Conservation (phyloP, 2,888 invertebrate genomes). For the Odontothrips loti region DNA sequence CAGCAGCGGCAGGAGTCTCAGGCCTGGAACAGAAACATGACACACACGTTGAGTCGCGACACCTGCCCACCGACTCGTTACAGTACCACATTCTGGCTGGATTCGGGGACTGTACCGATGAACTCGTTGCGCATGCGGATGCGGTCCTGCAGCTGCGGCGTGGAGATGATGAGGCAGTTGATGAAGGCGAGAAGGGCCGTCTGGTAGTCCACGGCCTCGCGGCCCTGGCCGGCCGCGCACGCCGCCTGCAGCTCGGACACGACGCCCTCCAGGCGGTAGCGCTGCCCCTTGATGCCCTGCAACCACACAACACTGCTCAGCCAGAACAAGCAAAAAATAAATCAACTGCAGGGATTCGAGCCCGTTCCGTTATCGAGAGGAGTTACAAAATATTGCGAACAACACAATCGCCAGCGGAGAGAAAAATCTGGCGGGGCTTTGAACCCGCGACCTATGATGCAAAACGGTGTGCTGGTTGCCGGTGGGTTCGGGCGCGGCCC, state of each 20-base stretch:
- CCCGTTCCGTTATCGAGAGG: too few relatives aligned
- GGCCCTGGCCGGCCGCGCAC: conserved; percentile 28
- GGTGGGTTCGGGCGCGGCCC: not conserved
- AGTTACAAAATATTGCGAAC: too few relatives aligned
- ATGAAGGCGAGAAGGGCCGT: conserved; percentile 89
- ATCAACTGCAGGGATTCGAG: too few relatives aligned
- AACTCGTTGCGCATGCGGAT: conserved; percentile 89
- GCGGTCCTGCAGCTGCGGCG: conserved; percentile 79
- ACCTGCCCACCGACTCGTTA: too few relatives aligned
- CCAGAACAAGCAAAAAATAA: not conserved
- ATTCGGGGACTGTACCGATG: conserved; percentile 72
- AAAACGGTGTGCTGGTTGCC: not conserved
- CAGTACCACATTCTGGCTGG: too few relatives aligned
- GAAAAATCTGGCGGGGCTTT: too few relatives aligned
- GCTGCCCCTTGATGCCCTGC: conserved; percentile 78
- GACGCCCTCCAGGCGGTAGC: conserved; percentile 84
- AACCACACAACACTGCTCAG: conserved; percentile 37
- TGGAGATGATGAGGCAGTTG: conserved; percentile 92
- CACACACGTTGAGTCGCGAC: too few relatives aligned
- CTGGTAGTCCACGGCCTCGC: conserved; percentile 73
- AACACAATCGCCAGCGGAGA: too few relatives aligned
- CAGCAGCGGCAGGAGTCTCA: conserved; percentile 80
- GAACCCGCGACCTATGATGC: too few relatives aligned
- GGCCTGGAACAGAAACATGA: conserved; percentile 65
- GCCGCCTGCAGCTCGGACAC: conserved; percentile 83